Evolutionary conservation across 2,113 vertebrate species (phyloP).

Genomic region (Carassius gibelio): DNA sequence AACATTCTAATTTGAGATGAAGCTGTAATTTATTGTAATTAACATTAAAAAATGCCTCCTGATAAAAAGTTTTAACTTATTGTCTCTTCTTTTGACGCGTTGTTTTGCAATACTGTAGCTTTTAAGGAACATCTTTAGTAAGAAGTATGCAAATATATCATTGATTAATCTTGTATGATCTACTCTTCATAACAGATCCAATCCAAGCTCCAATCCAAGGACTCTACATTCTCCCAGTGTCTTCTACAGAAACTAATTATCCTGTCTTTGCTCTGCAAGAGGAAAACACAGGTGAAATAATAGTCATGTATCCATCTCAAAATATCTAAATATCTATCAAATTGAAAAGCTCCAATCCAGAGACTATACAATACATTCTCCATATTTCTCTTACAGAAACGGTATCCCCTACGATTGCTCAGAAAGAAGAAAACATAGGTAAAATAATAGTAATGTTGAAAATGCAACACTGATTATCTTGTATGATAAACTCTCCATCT

Average conservation of each 20-base stretch:
- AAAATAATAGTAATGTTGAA: background rate
- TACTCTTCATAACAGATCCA: background rate
- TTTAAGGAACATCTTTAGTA: background rate
- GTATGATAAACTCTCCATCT: too few relatives aligned
- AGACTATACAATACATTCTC: constrained; percentile 5
- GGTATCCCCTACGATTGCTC: background rate
- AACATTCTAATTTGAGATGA: too few relatives aligned
- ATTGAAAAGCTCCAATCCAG: background rate
- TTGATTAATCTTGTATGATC: background rate
- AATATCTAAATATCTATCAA: too few relatives aligned
- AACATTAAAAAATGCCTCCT: too few relatives aligned
- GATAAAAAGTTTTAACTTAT: too few relatives aligned
- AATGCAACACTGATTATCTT: background rate
- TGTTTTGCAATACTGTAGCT: background rate
- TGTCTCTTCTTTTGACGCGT: background rate
- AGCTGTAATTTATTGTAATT: too few relatives aligned
- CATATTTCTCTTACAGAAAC: background rate
- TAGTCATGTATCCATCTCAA: background rate
- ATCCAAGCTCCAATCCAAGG: background rate
- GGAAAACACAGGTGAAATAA: background rate
- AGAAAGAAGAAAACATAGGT: background rate
- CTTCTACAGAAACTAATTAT: background rate
- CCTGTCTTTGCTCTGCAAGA: background rate
- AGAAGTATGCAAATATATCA: background rate
- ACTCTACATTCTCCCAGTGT: constrained; percentile 7